Conservation (phyloP, 2,113 vertebrate genomes). For the Xenopus borealis region DNA sequence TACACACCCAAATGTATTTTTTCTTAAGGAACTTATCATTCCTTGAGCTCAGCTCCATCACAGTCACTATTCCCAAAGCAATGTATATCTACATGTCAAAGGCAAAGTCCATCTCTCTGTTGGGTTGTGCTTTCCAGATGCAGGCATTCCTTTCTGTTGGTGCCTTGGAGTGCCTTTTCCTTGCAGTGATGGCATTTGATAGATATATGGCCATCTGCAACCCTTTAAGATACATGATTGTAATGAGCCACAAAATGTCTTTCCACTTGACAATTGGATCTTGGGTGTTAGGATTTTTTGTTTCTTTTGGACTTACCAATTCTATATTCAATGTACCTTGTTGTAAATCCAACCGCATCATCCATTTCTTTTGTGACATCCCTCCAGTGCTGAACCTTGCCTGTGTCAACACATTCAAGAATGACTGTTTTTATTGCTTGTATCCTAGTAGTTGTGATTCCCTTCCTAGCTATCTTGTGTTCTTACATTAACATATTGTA, state of each 20-base stretch:
- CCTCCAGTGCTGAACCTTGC: not conserved
- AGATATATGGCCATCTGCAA: slow-evolving; percentile 47
- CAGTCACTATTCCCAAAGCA: slow-evolving; percentile 20
- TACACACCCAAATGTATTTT: slow-evolving; percentile 35
- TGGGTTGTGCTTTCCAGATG: slow-evolving; percentile 27
- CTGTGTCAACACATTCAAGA: not conserved
- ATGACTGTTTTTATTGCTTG: slow-evolving; percentile 1
- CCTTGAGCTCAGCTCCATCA: not conserved
- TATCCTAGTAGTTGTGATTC: not conserved
- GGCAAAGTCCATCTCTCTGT: slow-evolving; percentile 10
- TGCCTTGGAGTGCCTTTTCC: slow-evolving; percentile 15
- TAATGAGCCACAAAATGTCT: not conserved
- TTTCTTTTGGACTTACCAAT: not conserved
- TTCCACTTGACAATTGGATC: not conserved
- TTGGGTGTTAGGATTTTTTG: not conserved
- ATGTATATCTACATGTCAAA: not conserved
- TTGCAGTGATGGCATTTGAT: slow-evolving; percentile 48
- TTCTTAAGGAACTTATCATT: slow-evolving; percentile 27
- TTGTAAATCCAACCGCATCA: not conserved
- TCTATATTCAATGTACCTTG: slow-evolving; percentile 15
- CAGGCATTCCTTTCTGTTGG: slow-evolving; percentile 38
- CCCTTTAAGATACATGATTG: slow-evolving; percentile 19
- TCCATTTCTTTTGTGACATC: slow-evolving; percentile 2
- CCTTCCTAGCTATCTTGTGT: slow-evolving; percentile 16
- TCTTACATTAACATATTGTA: slow-evolving; percentile 2